Percentiles rank a stretch among this genome's conserved stretches.
These are phyloP conservation scores for Catamblyrhynchus diadema DNA, from an alignment of 2,797 vertebrate genomes.

Conservation along the genomic window DNA sequence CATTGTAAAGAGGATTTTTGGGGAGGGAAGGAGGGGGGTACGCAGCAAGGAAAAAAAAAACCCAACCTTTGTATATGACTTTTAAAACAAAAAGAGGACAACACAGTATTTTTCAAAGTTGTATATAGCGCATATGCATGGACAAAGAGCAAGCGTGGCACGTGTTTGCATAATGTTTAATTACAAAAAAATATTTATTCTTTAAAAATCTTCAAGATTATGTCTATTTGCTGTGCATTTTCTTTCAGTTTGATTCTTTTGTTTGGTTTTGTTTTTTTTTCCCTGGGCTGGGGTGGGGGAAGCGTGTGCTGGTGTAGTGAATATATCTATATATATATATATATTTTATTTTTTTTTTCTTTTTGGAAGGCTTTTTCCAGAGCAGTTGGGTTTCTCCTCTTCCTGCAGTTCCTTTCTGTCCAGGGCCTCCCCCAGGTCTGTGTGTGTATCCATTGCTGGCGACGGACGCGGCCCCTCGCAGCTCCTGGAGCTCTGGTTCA, in stretches of 20 bases:
- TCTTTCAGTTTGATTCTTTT: conserved; percentile 80
- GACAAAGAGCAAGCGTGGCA: conserved; percentile 97
- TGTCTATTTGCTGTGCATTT: conserved; percentile 92
- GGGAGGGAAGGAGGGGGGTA: conserved; percentile 60
- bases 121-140: conserved; percentile 99
- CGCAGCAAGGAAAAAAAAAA: conserved; percentile 38
- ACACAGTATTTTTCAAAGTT: conserved; percentile 98
- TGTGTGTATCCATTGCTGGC: conserved; percentile 52
- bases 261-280: conserved; percentile 55
- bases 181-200: conserved; percentile 99
- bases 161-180: conserved; percentile 99
- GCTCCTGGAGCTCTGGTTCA: conserved; percentile 35
- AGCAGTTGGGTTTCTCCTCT: conserved; percentile 47
- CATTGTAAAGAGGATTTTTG: conserved; percentile 76
- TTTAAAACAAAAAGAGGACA: conserved; percentile 84
- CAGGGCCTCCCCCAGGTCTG: conserved; percentile 10
- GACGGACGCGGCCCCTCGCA: conserved; percentile 2
- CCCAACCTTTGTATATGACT: conserved; percentile 85
- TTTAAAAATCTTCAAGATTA: conserved; percentile 91
- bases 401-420: conserved; percentile 37
- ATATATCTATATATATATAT: not conserved
- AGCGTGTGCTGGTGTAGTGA: conserved; percentile 61
- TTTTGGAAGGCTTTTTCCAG: conserved; percentile 37
- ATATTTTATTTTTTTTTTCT: not conserved
- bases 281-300: conserved; percentile 65